These are phyloP conservation scores for Leptinotarsa rubiginosa DNA, from an alignment of 2,888 invertebrate species.

Conservation along the genomic window DNA sequence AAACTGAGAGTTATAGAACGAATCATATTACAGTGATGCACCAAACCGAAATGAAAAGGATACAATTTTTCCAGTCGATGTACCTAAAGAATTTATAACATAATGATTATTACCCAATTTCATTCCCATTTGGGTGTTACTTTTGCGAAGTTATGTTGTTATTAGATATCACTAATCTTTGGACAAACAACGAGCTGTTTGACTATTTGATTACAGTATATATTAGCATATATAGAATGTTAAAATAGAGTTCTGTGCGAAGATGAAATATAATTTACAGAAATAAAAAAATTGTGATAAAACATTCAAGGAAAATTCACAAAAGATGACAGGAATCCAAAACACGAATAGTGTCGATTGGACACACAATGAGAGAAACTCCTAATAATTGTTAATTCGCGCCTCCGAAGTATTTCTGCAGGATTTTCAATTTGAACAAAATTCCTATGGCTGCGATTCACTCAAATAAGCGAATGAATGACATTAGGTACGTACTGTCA, in stretches of 20 bases:
- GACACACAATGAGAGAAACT: no score
- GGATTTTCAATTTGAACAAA: no score
- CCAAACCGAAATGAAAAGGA: background rate
- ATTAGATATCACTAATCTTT: conserved; percentile 10
- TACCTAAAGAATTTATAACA: background rate
- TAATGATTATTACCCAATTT: conserved; percentile 2
- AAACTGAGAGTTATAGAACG: background rate
- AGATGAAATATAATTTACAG: no score
- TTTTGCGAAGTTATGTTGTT: background rate
- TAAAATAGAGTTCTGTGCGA: background rate
- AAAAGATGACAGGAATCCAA: no score
- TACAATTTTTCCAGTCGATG: background rate
- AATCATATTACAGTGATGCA: background rate
- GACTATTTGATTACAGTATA: conserved; percentile 10
- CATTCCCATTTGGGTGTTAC: background rate
- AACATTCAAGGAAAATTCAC: no score
- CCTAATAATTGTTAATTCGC: no score
- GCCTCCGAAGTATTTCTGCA: no score
- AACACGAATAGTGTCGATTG: no score
- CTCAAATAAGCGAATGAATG: no score
- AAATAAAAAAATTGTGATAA: no score
- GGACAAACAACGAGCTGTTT: conserved; percentile 1
- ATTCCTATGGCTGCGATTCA: no score
- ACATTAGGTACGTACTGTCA: no score
- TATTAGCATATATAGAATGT: conserved; percentile 3